Base-by-base conservation (phyloP, 2,797 vertebrate species). In the Pteropus rufus region DNA sequence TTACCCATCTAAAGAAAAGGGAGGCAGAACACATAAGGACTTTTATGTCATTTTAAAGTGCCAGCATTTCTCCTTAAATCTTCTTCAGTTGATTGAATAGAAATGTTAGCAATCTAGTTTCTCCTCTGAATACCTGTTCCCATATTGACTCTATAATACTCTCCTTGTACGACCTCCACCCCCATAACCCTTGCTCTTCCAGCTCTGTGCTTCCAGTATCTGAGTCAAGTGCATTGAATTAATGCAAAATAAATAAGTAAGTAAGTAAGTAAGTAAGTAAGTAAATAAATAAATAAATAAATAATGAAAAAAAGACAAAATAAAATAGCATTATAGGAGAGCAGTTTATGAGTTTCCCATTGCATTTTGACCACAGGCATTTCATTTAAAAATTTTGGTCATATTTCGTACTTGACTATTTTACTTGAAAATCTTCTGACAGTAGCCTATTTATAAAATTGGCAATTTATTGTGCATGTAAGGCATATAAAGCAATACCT, bases 371-470 rank as follows among this genome's bases (percentile, higher is more conserved):
- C 60, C 49, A 52, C 15, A 75, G 54, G 54, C 52, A 92, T 69
- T 79, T 5, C 15, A 95, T 92, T 94, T 89, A 89, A 54, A 92
- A 44, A 54, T 56, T 34, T 90, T 23, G 10, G 10, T 65, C 24
- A 31, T 80, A 86, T 81, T 75, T 85, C 73, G 72, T 67, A 36
- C 49, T 94, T 89, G 58, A 84, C 18, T 79, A 89, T 84, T 94
- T 95, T 70, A 46, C 60, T 84, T 85, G 39, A 93, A 89, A 81
- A 41, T 73, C 34, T 69, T 29, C 46, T 72, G 34, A 72, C 10
- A 77, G 41, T 64, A 87, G 21, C 62, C 36, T 80, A 24, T 39
- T 85, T 82, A 34, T 77, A 54, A 92, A 79, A 65, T 65, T n/a
- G 26, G 15, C 24, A 64, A 3, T 26, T 79, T 69, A 46, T 72